Percentiles rank a stretch among this genome's conserved stretches.
phyloP scores from a whole-genome alignment of 2,797 vertebrate species.

The Lepilemur septentrionalis region DNA sequence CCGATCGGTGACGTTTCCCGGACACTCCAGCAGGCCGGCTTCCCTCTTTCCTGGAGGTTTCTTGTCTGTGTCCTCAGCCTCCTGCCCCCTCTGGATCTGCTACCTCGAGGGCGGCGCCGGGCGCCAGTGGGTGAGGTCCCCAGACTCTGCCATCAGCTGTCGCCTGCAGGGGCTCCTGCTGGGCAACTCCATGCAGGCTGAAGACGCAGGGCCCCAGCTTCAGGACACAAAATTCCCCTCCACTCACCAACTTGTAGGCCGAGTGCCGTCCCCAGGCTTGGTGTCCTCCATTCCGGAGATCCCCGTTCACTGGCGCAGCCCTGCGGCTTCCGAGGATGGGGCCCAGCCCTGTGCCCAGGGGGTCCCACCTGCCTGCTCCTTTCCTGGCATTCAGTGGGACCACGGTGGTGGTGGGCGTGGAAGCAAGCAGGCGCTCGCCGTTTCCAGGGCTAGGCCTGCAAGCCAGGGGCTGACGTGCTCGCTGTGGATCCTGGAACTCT shows the following conservation, averaged over 20 bases:
- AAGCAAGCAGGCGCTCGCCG: no score
- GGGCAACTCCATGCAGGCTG: neutral
- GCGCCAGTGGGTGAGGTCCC: no score
- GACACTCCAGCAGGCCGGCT: neutral
- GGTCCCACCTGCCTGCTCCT: no score
- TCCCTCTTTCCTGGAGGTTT: no score
- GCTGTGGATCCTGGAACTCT: no score
- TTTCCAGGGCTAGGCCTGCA: no score
- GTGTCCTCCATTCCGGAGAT: rapidly evolving
- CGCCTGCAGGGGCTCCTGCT: no score
- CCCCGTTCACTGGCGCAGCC: neutral
- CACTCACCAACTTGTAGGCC: no score
- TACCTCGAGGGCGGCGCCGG: neutral
- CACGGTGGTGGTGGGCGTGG: neutral
- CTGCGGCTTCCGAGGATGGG: no score
- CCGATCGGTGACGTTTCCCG: neutral
- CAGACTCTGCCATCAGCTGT: no score
- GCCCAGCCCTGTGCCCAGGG: neutral
- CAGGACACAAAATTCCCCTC: neutral
- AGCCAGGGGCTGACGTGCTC: no score
- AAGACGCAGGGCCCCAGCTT: neutral
- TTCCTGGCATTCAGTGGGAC: neutral
- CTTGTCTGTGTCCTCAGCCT: neutral
- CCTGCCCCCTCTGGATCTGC: neutral
- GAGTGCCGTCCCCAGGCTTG: neutral